Evolutionary conservation across 1,140 invertebrate species (phyloP), one percentile per base, ranked within the genome.

Genomic region (Lepidurus apus): DNA sequence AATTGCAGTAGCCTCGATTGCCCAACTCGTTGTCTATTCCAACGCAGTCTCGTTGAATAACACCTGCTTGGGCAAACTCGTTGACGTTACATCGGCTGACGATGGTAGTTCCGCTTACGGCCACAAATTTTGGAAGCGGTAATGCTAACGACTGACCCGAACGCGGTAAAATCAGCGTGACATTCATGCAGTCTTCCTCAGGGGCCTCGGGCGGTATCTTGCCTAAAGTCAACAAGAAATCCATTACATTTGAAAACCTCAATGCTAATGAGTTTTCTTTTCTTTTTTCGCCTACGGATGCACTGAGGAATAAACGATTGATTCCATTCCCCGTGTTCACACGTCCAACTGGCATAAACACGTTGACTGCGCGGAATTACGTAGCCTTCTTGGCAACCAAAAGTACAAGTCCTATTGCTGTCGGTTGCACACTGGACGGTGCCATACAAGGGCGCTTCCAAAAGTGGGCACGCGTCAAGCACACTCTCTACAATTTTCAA

Each of bases 351-450:
- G 53, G n/a, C 53, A 65, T 11, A 21, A 17, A 17, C 13, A n/a
- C n/a, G 53, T 17, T 65, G 53, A 65, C 53, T 65, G 53, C 53
- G 53, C 53, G 53, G 53, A 65, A 65, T 65, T 65, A 21, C 53
- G 13, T 65, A 65, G 17, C 53, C 53, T 17, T 65, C 53, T 65
- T 65, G 6, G 13, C 53, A 65, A 17, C 53, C 13, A 65, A 65
- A 65, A 65, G 53, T 65, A 65, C 53, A 65, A n/a, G 21, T 65
- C 13, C 21, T 13, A 13, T 9, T 65, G 53, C 13, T 17, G 9
- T 17, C 47, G 17, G 53, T 65, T 65, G 53, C 13, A 21, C 53
- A 65, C 4, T 65, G 53, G 21, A 65, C 53, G 13, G 53, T 65
- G 53, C 53, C 53, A 65, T 65, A 7, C 53, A 13, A 21, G 53